These are phyloP conservation scores for Caradrina clavipalpis DNA, from an alignment of 2,888 invertebrate genomes.

Conservation along the genomic window DNA sequence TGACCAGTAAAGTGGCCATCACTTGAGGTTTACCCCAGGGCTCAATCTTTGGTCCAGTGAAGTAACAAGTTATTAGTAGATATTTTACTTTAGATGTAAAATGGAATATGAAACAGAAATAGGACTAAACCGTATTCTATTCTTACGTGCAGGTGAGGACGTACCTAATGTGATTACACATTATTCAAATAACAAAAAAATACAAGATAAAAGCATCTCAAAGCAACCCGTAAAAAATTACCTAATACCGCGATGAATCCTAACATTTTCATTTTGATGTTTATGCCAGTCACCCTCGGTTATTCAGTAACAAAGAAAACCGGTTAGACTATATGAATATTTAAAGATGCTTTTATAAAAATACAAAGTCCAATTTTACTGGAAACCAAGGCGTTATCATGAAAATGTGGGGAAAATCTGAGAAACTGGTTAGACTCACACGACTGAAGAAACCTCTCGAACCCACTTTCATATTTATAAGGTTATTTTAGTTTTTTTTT, in stretches of 20 bases:
- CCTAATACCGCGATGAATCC: background rate
- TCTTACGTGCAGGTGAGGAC: too few species aligned
- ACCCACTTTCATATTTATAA: slow-evolving; percentile 53
- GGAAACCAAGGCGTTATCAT: slow-evolving; percentile 25
- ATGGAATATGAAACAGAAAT: background rate
- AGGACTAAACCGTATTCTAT: background rate
- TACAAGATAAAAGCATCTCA: background rate
- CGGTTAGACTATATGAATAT: slow-evolving; percentile 20
- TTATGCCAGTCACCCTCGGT: background rate
- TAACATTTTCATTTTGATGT: slow-evolving; percentile 8
- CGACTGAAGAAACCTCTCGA: slow-evolving; percentile 21
- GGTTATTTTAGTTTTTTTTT: slow-evolving; percentile 4
- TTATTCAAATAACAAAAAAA: background rate
- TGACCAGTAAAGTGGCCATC: background rate
- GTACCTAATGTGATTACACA: too few species aligned
- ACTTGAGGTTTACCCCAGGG: background rate
- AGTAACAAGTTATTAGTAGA: background rate
- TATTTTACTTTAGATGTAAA: background rate
- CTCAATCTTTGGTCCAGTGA: background rate
- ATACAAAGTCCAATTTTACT: slow-evolving; percentile 32
- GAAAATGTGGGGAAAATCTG: slow-evolving; percentile 45
- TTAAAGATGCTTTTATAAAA: slow-evolving; percentile 29
- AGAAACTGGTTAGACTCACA: slow-evolving; percentile 23
- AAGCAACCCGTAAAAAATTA: background rate
- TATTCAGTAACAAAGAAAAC: slow-evolving; percentile 20